Percentiles rank a stretch among this genome's conserved stretches.
Conservation (phyloP, 2,113 vertebrate species). For the Panurus biarmicus region DNA sequence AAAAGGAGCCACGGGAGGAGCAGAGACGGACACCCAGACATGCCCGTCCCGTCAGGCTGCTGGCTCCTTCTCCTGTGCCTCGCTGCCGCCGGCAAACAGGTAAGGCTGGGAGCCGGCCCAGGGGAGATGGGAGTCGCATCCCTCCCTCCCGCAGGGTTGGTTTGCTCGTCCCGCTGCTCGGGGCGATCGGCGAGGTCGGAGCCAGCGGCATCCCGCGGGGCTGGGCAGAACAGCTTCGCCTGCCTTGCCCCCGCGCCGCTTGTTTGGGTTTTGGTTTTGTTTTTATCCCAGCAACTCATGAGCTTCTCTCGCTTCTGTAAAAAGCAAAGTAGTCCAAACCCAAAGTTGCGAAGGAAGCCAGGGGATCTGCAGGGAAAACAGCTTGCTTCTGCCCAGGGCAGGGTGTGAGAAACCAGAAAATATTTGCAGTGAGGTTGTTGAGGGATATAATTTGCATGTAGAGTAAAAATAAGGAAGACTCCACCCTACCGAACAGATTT, state of each 20-base stretch:
- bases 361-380: background rate
- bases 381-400: background rate
- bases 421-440: background rate
- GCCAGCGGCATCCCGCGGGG: background rate
- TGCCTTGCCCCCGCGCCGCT: background rate
- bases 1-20: conserved; percentile 20
- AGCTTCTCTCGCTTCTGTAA: background rate
- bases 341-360: background rate
- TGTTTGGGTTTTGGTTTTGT: background rate
- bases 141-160: background rate
- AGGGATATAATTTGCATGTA: conserved; percentile 34
- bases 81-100: conserved; percentile 11
- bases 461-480: conserved; percentile 23
- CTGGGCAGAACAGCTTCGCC: background rate
- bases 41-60: conserved; percentile 7
- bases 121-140: background rate
- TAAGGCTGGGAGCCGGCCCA: background rate
- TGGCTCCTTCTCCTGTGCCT: conserved; percentile 30
- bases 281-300: background rate
- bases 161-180: background rate
- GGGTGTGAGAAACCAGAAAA: conserved; percentile 26
- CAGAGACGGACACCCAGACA: conserved; percentile 6
- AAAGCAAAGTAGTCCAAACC: background rate
- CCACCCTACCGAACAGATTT: conserved; percentile 1
- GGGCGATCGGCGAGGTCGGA: background rate